Base-by-base conservation (phyloP, 2,888 invertebrate species). In the Neoitamus cyanurus region DNA sequence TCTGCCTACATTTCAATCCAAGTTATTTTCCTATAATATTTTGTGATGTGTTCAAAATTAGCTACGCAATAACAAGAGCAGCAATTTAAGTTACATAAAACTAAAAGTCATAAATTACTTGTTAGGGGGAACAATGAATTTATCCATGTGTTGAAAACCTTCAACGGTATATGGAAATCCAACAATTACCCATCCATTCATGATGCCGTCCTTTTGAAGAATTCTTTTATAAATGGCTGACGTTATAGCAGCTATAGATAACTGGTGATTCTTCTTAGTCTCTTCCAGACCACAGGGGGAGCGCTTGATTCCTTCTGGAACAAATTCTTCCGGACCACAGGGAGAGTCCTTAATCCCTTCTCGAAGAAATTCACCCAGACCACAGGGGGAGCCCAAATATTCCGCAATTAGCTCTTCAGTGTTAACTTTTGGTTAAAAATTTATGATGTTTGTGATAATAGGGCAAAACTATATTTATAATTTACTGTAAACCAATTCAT, bases 161-260 rank as follows among this genome's bases (percentile, higher is more conserved):
- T 90, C 89, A 9, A 91, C 88, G 13, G 92, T 92, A 77, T 91
- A 92, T 0, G 94, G 93, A 88, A 92, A 94, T 20, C 93, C 93
- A 13, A 93, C 92, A 70, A 94, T 87, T 11, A 94, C 91, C 94
- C 94, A 94, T 4, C 94, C 94, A n/a, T 90, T 90, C 15, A 89
- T 89, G 13, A 93, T 86, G 86, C 93, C 93, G 86, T 94, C 93
- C 2, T 90, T 89, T 86, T 89, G 86, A 11, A 90, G 87, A 31
- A 90, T 80, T 46, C 91, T 88, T n/a, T 88, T 86, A 28, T 88
- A 87, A 37, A 91, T 86, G 0, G 90, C 86, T 15, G 89, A 87
- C 0, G 88, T 87, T 15, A 90, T 85, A 0, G 89, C 88, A 37
- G 89, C 88, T 4, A 88, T 88, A 0, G 87, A 87, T n/a, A 85